These are phyloP conservation scores for Eupithecia vulgata DNA, from an alignment of 2,888 invertebrate genomes.

Conservation along the genomic window DNA sequence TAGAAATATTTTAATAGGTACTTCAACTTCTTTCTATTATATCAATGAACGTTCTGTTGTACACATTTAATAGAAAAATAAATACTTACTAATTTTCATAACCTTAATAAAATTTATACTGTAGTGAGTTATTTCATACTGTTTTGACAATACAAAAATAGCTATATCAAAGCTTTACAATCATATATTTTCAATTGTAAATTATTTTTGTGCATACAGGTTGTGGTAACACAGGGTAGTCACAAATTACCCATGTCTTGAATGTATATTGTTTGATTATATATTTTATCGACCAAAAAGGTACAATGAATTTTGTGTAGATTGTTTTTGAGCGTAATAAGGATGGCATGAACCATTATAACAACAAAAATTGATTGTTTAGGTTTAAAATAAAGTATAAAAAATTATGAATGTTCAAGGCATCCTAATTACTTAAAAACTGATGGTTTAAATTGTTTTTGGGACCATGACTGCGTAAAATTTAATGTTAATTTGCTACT, in stretches of 20 bases:
- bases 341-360: conserved; percentile 37
- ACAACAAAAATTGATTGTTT: not conserved
- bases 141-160: not conserved
- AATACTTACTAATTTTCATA: not conserved
- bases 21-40: not conserved
- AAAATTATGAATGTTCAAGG: conserved; percentile 16
- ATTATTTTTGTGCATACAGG: conserved; percentile 58
- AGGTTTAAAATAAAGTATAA: not conserved
- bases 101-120: not conserved
- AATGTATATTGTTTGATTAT: conserved; percentile 44
- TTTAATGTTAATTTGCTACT: conserved; percentile 46
- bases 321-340: conserved; percentile 48
- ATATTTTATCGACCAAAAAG: conserved; percentile 53
- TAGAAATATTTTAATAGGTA: not conserved
- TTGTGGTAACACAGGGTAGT: conserved; percentile 73
- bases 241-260: conserved; percentile 53
- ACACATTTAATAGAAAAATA: not conserved
- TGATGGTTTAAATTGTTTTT: conserved; percentile 51
- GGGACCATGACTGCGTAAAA: conserved; percentile 64
- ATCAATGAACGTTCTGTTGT: not conserved
- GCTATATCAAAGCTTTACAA: conserved; percentile 12
- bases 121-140: conserved; percentile 6
- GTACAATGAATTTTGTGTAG: conserved; percentile 58
- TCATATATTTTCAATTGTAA: conserved; percentile 52
- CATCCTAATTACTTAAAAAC: conserved; percentile 11